phyloP scores from a whole-genome alignment of 1,140 invertebrate genomes.

The Drosophila repleta region DNA sequence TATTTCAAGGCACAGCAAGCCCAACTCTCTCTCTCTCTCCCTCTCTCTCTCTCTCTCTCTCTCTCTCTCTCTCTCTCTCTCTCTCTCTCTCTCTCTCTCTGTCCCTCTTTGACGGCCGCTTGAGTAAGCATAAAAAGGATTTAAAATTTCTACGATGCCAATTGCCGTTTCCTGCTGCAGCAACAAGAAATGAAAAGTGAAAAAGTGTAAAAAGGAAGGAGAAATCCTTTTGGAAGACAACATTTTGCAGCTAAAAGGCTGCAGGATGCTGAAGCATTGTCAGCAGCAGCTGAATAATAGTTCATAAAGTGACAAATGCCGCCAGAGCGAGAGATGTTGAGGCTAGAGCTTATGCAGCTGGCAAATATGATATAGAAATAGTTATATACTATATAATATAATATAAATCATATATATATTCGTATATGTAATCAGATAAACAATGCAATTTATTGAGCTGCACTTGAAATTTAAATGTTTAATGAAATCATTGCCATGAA shows the following conservation, averaged over 20 bases:
- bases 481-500: conserved; percentile 76
- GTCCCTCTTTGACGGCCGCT: too few species aligned
- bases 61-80: too few species aligned
- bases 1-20: too few species aligned
- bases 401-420: too few species aligned
- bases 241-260: background rate
- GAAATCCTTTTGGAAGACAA: conserved; percentile 2
- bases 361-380: too few species aligned
- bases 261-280: background rate
- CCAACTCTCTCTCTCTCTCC: too few species aligned
- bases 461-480: conserved; percentile 80
- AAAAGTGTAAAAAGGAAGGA: background rate
- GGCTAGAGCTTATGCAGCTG: too few species aligned
- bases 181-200: conserved; percentile 1
- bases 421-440: background rate
- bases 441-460: conserved; percentile 34
- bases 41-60: too few species aligned
- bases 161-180: conserved; percentile 28
- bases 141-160: conserved; percentile 21
- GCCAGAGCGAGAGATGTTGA: too few species aligned
- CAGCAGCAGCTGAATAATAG: background rate
- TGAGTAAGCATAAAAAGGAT: background rate
- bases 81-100: background rate
- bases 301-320: too few species aligned
- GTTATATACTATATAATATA: too few species aligned